Conservation (phyloP, 2,113 vertebrate genomes). For the Sula dactylatra region DNA sequence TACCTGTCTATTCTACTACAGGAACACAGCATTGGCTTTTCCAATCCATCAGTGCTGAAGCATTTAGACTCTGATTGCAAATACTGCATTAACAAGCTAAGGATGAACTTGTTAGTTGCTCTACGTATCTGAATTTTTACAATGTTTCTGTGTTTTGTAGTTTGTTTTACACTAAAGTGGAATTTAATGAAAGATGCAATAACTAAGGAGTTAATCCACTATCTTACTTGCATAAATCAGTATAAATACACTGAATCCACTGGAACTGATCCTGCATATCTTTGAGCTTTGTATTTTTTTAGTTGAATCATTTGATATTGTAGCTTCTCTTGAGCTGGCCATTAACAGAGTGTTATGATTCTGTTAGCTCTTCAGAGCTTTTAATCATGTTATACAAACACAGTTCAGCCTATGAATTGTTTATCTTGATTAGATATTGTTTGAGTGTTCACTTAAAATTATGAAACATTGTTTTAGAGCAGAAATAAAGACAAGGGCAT, state of each 20-base stretch:
- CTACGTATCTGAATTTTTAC: neutral
- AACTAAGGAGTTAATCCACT: neutral
- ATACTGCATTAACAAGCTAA: neutral
- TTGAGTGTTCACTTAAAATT: neutral
- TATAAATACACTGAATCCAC: neutral
- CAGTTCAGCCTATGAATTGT: neutral
- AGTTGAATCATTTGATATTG: neutral
- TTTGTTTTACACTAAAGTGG: neutral
- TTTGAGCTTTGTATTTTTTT: neutral
- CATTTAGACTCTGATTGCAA: neutral
- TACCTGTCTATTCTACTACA: neutral
- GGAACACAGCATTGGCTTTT: neutral
- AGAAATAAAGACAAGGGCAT: neutral
- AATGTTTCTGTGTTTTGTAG: neutral
- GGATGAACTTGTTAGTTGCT: neutral
- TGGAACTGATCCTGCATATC: neutral
- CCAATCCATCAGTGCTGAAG: neutral
- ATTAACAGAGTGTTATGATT: slow-evolving; percentile 21
- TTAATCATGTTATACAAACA: slow-evolving; percentile 40
- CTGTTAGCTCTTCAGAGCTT: neutral
- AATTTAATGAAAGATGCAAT: neutral
- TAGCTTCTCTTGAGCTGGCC: neutral
- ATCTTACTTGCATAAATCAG: neutral
- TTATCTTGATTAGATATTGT: slow-evolving; percentile 32
- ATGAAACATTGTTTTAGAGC: neutral